Conservation (phyloP, 1,140 invertebrate genomes). For the Ganaspis sp. region DNA sequence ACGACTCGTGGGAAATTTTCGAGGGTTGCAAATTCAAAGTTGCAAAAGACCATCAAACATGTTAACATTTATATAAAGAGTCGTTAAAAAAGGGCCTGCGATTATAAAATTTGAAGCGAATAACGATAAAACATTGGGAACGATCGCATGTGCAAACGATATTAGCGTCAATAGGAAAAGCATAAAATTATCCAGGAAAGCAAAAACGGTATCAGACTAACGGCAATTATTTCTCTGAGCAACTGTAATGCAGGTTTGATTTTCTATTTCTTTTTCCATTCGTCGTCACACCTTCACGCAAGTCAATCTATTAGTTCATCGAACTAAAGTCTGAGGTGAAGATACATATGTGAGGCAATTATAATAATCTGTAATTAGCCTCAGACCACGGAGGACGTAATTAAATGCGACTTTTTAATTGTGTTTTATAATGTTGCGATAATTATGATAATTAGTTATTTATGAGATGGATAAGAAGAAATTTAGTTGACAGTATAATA, state of each 20-base stretch:
- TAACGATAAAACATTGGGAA: not conserved
- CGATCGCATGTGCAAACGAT: constrained; percentile 4
- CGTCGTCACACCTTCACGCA: not conserved
- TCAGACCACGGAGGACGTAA: not conserved
- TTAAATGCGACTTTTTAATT: not conserved
- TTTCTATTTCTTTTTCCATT: not conserved
- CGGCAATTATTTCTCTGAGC: not conserved
- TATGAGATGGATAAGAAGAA: too few relatives aligned
- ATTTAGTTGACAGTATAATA: too few relatives aligned
- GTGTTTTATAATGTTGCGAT: too few relatives aligned
- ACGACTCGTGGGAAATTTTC: constrained; percentile 8
- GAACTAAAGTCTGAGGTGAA: not conserved
- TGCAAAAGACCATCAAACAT: not conserved
- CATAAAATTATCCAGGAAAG: not conserved
- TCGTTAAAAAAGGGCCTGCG: not conserved
- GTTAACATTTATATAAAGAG: not conserved
- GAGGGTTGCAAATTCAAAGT: not conserved
- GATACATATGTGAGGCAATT: not conserved
- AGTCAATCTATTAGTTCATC: constrained; percentile 10
- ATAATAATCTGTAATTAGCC: not conserved
- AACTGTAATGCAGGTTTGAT: not conserved
- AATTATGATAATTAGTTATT: too few relatives aligned
- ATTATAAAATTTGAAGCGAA: not conserved
- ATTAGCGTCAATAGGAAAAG: constrained; percentile 10
- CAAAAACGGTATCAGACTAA: not conserved